These are phyloP conservation scores for Nycticryphes semicollaris DNA, from an alignment of 2,113 vertebrate genomes.

Conservation along the genomic window DNA sequence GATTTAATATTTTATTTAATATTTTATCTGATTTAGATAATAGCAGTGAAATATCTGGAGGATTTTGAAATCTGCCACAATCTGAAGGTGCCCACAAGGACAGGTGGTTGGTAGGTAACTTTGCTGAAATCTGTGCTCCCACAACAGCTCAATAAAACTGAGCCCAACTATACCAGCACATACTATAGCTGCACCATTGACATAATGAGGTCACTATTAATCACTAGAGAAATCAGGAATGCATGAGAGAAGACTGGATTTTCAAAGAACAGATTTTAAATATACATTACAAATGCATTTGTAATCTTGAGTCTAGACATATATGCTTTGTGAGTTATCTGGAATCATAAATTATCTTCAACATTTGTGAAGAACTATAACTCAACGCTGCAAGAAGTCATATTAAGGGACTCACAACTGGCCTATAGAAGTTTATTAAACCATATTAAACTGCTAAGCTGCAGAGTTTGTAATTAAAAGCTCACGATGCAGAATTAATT, in stretches of 20 bases:
- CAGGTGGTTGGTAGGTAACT: not conserved
- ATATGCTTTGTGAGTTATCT: not conserved
- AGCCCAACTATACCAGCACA: not conserved
- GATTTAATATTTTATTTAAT: not conserved
- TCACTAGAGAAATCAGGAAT: not conserved
- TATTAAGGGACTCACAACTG: not conserved
- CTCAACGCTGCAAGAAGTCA: not conserved
- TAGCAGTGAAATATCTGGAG: not conserved
- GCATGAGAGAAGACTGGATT: not conserved
- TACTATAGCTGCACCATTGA: not conserved
- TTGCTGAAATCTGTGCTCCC: not conserved
- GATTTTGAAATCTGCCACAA: not conserved
- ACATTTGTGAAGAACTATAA: not conserved
- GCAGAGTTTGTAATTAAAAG: not conserved
- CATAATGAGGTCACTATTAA: not conserved
- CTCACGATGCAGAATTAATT: not conserved
- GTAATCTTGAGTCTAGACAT: not conserved
- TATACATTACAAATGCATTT: constrained; percentile 1
- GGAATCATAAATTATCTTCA: not conserved
- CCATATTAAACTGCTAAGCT: not conserved
- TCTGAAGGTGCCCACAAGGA: not conserved
- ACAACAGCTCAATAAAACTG: not conserved
- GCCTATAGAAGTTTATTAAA: not conserved
- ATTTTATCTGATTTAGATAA: not conserved
- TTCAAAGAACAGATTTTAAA: constrained; percentile 29